Evolutionary conservation across 2,113 vertebrate genomes (phyloP).

Genomic region (Psilopogon haemacephalus): DNA sequence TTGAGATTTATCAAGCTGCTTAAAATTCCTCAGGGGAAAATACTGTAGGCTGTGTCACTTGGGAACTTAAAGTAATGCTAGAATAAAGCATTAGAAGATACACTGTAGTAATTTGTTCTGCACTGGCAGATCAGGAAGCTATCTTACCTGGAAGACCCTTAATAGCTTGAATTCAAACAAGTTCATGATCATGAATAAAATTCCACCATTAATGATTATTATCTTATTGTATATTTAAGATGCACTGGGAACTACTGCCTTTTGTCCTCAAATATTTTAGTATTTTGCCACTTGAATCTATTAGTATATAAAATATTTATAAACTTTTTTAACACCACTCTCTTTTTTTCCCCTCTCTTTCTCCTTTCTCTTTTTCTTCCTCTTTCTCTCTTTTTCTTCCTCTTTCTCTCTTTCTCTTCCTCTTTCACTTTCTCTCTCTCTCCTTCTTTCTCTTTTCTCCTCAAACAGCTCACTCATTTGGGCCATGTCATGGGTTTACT

Average conservation of each 20-base stretch:
- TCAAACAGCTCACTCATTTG: background rate
- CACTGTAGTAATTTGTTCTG: background rate
- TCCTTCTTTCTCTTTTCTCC: accelerated
- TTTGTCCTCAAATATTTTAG: background rate
- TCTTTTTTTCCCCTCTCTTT: background rate
- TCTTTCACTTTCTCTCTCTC: too few species aligned
- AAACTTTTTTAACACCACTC: background rate
- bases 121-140: background rate
- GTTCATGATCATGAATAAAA: background rate
- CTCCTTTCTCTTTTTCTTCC: accelerated
- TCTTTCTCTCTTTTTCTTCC: too few species aligned
- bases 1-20: background rate
- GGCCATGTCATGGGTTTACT: background rate
- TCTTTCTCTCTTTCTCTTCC: background rate
- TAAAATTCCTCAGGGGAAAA: background rate
- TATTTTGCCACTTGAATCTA: background rate
- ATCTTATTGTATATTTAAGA: background rate
- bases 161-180: background rate
- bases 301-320: background rate
- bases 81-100: background rate
- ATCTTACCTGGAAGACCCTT: background rate
- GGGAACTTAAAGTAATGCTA: background rate
- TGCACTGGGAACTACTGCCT: background rate
- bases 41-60: background rate
- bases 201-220: background rate